Conservation (phyloP, 2,888 invertebrate species). For the Acleris holmiana region DNA sequence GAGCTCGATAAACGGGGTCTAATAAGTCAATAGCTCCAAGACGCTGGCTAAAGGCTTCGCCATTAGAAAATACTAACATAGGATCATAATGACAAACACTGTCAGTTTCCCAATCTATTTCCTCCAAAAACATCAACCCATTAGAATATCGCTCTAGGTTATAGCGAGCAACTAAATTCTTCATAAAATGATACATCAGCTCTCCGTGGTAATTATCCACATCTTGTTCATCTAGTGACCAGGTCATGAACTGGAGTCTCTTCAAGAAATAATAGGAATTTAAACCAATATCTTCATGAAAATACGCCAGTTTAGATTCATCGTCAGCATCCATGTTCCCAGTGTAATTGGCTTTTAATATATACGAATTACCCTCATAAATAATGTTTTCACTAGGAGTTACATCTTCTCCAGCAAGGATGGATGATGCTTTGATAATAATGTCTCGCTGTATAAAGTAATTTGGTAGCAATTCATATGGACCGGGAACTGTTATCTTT, state of each 20-base stretch:
- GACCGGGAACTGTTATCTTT: constrained; percentile 85
- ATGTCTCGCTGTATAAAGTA: constrained; percentile 86
- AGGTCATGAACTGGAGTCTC: constrained; percentile 82
- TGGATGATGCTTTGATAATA: constrained; percentile 72
- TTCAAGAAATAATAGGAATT: constrained; percentile 86
- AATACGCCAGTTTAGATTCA: constrained; percentile 87
- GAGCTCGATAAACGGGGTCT: constrained; percentile 53
- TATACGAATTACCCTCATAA: constrained; percentile 69
- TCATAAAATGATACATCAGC: constrained; percentile 85
- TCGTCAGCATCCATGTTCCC: constrained; percentile 66
- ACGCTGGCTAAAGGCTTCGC: constrained; percentile 85
- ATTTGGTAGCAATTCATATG: constrained; percentile 88
- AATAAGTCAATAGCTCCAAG: constrained; percentile 70
- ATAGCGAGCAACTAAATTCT: constrained; percentile 88
- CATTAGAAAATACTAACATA: constrained; percentile 85
- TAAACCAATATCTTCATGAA: constrained; percentile 88
- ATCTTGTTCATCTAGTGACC: constrained; percentile 71
- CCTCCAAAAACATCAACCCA: constrained; percentile 83
- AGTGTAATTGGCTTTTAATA: constrained; percentile 72
- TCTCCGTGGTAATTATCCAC: constrained; percentile 84
- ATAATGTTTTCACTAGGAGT: constrained; percentile 55
- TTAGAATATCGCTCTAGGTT: constrained; percentile 89
- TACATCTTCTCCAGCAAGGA: constrained; percentile 59
- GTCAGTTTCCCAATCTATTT: constrained; percentile 78
- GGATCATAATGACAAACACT: constrained; percentile 84